Percentiles rank a stretch among this genome's conserved stretches.
Evolutionary conservation across 1,140 invertebrate genomes (phyloP).

Genomic region (Scaptomyza hsui): DNA sequence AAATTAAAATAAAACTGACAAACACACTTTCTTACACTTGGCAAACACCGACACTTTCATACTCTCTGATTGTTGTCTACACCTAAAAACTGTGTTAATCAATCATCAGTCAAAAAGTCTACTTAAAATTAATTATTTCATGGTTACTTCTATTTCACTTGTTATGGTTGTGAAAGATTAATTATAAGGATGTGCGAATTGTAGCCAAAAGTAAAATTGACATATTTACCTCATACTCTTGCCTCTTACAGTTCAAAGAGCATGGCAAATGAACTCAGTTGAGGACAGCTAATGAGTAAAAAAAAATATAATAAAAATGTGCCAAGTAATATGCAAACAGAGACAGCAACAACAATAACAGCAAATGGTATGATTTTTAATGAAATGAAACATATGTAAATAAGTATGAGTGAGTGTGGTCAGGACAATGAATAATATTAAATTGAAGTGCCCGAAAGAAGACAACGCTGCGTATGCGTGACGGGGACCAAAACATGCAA

Average conservation of each 20-base stretch:
- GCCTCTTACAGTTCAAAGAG: slow-evolving; percentile 35
- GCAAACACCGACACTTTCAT: slow-evolving; percentile 5
- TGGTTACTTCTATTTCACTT: background rate
- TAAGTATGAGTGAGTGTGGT: background rate
- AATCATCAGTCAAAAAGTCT: background rate
- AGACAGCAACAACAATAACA: background rate
- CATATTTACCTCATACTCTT: background rate
- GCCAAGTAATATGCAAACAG: slow-evolving; percentile 5
- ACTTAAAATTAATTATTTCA: background rate
- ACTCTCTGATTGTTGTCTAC: background rate
- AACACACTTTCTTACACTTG: slow-evolving; percentile 1
- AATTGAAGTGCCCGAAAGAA: slow-evolving; percentile 30
- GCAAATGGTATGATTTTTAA: slow-evolving; percentile 26
- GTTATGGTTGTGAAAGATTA: background rate
- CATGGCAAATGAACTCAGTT: slow-evolving; percentile 43
- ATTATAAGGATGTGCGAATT: too few relatives aligned
- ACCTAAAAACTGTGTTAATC: background rate
- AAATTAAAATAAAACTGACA: slow-evolving; percentile 39
- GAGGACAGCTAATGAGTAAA: slow-evolving; percentile 34
- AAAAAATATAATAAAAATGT: slow-evolving; percentile 34
- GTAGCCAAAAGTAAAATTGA: background rate
- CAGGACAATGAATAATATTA: slow-evolving; percentile 40
- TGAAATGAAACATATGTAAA: slow-evolving; percentile 32
- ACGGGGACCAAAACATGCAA: slow-evolving; percentile 35
- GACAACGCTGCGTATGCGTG: slow-evolving; percentile 53